These are phyloP conservation scores for Limnephilus lunatus DNA, from an alignment of 2,888 invertebrate species.

Conservation along the genomic window DNA sequence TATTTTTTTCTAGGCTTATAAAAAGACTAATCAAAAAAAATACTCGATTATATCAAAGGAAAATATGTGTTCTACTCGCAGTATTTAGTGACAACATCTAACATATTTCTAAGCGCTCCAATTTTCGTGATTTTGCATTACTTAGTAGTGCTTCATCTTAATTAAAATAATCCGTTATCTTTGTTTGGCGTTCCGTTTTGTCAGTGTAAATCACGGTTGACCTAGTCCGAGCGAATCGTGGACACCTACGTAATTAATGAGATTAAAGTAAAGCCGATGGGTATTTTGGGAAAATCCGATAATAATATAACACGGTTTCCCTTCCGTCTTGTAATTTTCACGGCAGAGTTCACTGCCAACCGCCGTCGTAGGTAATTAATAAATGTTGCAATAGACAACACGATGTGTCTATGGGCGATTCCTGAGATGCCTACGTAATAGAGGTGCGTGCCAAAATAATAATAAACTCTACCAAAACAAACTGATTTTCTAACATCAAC, in stretches of 20 bases:
- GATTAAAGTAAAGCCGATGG: not conserved
- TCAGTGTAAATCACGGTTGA: not conserved
- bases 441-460: conserved; percentile 2
- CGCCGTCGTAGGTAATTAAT: not conserved
- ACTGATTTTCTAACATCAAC: not conserved
- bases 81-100: no score
- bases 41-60: no score
- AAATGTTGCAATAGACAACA: not conserved
- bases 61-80: no score
- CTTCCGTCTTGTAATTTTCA: not conserved
- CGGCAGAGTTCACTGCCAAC: not conserved
- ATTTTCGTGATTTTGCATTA: no score
- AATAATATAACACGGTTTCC: not conserved
- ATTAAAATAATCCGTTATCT: not conserved
- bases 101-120: no score
- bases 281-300: not conserved
- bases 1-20: no score
- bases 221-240: not conserved
- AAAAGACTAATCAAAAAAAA: no score
- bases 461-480: not conserved
- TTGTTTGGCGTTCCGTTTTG: not conserved
- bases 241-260: not conserved
- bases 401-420: not conserved
- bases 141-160: not conserved
- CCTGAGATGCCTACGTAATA: not conserved